A percentile compares a stretch with the other conserved stretches of the same genome.
Evolutionary conservation across 2,113 vertebrate species (phyloP).

Genomic region (Dipodomys merriami): DNA sequence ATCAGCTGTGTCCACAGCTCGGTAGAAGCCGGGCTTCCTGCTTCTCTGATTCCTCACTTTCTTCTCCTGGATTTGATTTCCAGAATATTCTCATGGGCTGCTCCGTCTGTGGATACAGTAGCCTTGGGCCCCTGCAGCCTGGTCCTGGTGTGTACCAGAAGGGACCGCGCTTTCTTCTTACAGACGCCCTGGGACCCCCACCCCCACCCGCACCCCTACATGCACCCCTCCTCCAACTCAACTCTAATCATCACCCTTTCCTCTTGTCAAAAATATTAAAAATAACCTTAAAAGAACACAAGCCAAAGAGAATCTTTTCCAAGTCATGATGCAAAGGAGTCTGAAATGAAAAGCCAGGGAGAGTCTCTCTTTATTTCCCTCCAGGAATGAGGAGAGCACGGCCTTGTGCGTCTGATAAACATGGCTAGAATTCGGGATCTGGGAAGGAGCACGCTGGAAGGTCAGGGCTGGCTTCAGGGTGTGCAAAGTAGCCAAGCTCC

Average conservation of each 20-base stretch:
- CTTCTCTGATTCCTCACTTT: neutral
- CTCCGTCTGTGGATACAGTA: accelerated
- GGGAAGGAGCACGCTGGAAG: neutral
- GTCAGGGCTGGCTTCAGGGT: conserved; percentile 24
- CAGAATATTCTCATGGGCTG: neutral
- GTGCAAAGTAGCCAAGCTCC: conserved; percentile 35
- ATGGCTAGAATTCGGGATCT: neutral
- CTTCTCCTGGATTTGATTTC: neutral
- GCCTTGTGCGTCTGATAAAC: neutral
- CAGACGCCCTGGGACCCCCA: neutral
- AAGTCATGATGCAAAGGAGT: neutral
- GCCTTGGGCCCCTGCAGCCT: accelerated
- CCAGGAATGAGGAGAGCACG: neutral
- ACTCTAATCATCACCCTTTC: neutral
- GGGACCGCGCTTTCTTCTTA: neutral
- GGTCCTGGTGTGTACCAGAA: accelerated
- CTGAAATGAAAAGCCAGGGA: neutral
- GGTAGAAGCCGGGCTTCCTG: neutral
- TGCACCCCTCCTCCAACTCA: neutral
- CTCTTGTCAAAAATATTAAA: conserved; percentile 21
- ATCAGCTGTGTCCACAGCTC: conserved; percentile 22
- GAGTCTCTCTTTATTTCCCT: neutral
- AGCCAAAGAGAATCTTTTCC: neutral
- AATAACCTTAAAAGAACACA: neutral
- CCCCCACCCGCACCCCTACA: neutral